Percentiles rank a stretch among this genome's conserved stretches.
Evolutionary conservation across 2,888 invertebrate genomes (phyloP).

Genomic region (Chymomyza amoena): DNA sequence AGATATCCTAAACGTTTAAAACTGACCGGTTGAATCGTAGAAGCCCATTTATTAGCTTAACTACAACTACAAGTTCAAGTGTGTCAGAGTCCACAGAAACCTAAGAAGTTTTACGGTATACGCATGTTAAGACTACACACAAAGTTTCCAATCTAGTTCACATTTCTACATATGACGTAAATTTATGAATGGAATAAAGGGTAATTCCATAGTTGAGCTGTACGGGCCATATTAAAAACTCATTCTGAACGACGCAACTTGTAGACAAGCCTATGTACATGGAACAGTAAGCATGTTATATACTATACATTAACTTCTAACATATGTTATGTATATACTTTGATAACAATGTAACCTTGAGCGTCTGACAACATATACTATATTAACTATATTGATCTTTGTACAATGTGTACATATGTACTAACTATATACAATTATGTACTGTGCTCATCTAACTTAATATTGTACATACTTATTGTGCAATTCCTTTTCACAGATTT

Average conservation of each 20-base stretch:
- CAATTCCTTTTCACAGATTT: background rate
- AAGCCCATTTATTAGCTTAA: no score
- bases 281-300: background rate
- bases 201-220: background rate
- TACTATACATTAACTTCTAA: background rate
- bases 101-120: background rate
- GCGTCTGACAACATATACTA: background rate
- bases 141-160: background rate
- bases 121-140: background rate
- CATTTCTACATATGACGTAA: background rate
- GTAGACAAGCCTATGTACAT: background rate
- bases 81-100: background rate
- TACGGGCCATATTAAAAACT: background rate
- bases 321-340: background rate
- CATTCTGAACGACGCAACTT: background rate
- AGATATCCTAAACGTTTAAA: no score
- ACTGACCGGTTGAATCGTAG: no score
- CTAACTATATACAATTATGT: background rate
- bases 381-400: background rate
- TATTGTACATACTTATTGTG: background rate
- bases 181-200: background rate
- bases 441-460: background rate
- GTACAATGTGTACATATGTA: background rate
- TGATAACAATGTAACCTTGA: conserved; percentile 23
- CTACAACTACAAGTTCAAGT: background rate